phyloP scores from a whole-genome alignment of 2,888 invertebrate genomes.

The Epinotia ramella region DNA sequence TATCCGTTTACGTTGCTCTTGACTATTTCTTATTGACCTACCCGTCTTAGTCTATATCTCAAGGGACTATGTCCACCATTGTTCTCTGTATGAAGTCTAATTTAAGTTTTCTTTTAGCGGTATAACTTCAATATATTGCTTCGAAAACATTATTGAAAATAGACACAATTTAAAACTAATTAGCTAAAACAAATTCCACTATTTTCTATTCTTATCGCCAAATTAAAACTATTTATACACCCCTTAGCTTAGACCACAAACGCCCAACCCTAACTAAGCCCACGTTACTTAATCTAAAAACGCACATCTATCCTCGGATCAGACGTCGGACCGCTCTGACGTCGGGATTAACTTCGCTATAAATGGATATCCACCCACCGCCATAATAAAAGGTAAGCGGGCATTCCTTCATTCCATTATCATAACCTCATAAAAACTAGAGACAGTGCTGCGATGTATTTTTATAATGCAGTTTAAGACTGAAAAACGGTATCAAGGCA shows the following conservation, averaged over 20 bases:
- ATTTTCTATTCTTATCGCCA: slow-evolving; percentile 1
- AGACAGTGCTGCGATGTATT: slow-evolving; percentile 34
- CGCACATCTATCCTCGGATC: slow-evolving; percentile 57
- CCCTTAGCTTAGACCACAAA: slow-evolving; percentile 45
- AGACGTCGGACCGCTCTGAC: slow-evolving; percentile 57
- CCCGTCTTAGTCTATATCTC: no score
- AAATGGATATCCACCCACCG: slow-evolving; percentile 58
- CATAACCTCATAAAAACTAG: slow-evolving; percentile 42
- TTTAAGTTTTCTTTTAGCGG: no score
- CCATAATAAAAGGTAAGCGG: slow-evolving; percentile 45
- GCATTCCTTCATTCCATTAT: slow-evolving; percentile 45
- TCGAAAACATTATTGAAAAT: background rate
- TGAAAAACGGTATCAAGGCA: slow-evolving; percentile 14
- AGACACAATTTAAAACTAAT: background rate
- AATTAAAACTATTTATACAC: background rate
- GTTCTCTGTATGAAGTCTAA: no score
- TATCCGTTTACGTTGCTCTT: no score
- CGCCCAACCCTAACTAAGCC: slow-evolving; percentile 49
- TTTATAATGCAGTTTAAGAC: slow-evolving; percentile 35
- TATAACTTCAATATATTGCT: no score
- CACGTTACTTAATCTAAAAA: slow-evolving; percentile 55
- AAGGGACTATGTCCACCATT: no score
- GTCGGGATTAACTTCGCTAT: slow-evolving; percentile 62
- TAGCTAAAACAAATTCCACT: background rate
- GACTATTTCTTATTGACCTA: no score